A percentile compares a stretch with the other conserved stretches of the same genome.
phyloP scores from a whole-genome alignment of 2,797 vertebrate species.

The Enteromius treurensis region DNA sequence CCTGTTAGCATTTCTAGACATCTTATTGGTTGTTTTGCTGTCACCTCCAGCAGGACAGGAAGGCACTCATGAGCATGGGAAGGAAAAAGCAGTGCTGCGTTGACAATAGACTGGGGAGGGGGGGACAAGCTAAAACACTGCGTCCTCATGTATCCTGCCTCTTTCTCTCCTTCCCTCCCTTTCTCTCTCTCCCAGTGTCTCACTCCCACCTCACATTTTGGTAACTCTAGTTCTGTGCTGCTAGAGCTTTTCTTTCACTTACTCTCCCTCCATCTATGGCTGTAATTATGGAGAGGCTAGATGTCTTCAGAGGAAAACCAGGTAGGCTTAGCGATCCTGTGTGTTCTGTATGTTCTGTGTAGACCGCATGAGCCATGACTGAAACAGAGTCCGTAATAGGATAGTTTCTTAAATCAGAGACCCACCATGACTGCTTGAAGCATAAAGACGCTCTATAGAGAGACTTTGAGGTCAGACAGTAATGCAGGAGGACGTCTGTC shows the following conservation, averaged over 20 bases:
- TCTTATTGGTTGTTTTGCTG: conserved; percentile 48
- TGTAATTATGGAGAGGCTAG: conserved; percentile 55
- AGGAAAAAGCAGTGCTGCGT: conserved; percentile 53
- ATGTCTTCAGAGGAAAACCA: conserved; percentile 60
- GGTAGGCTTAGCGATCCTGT: conserved; percentile 53
- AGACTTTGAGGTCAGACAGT: conserved; percentile 23
- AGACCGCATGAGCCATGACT: conserved; percentile 5
- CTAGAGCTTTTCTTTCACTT: conserved; percentile 12
- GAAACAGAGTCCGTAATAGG: conserved; percentile 19
- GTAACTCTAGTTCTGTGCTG: conserved; percentile 38
- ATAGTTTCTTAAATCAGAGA: conserved; percentile 21
- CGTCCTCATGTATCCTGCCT: conserved; percentile 58
- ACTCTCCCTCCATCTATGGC: conserved; percentile 35
- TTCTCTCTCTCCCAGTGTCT: conserved; percentile 18
- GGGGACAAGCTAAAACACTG: conserved; percentile 45
- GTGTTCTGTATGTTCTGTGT: conserved; percentile 21
- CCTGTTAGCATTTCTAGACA: conserved; percentile 8
- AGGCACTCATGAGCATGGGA: conserved; percentile 46
- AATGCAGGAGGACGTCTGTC: conserved; percentile 38
- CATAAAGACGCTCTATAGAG: conserved; percentile 4
- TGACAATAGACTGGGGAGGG: conserved; percentile 57
- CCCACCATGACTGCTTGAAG: not conserved
- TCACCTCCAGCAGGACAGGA: conserved; percentile 52
- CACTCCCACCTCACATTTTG: conserved; percentile 43
- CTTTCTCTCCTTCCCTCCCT: conserved; percentile 42